Evolutionary conservation across 2,797 vertebrate genomes (phyloP), one percentile per base, ranked within the genome.

Genomic region (Periophthalmus magnuspinnatus): DNA sequence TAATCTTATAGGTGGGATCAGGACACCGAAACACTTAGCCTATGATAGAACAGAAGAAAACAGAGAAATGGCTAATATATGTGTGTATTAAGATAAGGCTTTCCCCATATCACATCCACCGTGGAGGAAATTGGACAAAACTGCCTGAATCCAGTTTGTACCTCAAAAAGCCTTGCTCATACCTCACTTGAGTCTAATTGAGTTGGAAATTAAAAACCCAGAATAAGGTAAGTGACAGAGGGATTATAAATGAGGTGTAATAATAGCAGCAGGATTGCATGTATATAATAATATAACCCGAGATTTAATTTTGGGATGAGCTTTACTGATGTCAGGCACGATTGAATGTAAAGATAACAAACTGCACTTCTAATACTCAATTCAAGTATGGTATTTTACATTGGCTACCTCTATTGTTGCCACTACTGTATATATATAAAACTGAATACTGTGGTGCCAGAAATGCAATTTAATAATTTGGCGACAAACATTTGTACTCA

Each of bases 201-300:
- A 81, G 78, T 73, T 90, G 78, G 71, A 91, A 90, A 91, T 89
- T 83, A 88, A 87, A 91, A 74, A 75, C 80, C 80, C 84, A 80
- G 86, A 91, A 90, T 89, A 85, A 84, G 78, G 85, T 86, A 85
- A 88, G 84, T 86, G 85, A 88, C 85, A 84, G 84, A 88, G 81
- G 75, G 84, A 86, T 91, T 88, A 92, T 89, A 84, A 92, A 89
- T 87, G 84, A 87, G 83, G 80, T 86, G 19, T 89, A 91, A 89
- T 88, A 91, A 90, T 89, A 88, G 87, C 85, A 70, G 71, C 84
- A 87, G 82, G 86, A 89, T 78, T 85, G 83, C 77, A 75, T 84
- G 64, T 82, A 50, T 3, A 28, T 48, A 83, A 87, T 82, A 83
- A 87, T 80, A 82, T 82, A 69, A 76, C 84, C 64, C 56, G 82